These are phyloP conservation scores for Sebastes diploproa DNA, from an alignment of 2,797 vertebrate species.

Conservation along the genomic window DNA sequence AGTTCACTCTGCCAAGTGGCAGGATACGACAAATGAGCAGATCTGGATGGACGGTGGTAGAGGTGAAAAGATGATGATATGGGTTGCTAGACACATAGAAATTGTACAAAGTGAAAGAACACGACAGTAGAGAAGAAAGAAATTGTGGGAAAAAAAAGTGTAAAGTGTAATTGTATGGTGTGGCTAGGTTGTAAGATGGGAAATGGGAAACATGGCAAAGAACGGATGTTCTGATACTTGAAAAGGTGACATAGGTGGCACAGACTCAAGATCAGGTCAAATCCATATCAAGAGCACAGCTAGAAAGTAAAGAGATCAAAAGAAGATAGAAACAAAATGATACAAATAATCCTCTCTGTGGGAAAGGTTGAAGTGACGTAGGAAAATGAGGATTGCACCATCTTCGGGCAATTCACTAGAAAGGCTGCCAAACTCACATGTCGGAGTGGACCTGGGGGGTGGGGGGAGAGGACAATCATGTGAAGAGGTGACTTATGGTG, in stretches of 20 bases:
- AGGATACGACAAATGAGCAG: not conserved
- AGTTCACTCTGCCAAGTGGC: not conserved
- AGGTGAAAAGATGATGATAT: constrained; percentile 14
- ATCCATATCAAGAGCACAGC: not conserved
- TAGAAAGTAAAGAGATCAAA: constrained; percentile 32
- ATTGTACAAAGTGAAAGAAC: not conserved
- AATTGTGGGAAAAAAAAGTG: not conserved
- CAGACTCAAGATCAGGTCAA: constrained; percentile 8
- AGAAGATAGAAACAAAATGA: constrained; percentile 21
- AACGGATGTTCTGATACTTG: not conserved
- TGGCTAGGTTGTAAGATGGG: not conserved
- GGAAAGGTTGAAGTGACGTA: constrained; percentile 17
- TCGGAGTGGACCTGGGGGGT: constrained; percentile 7
- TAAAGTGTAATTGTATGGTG: not conserved
- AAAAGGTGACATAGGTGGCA: not conserved
- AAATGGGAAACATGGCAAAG: not conserved
- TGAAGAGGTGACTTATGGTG: constrained; percentile 43
- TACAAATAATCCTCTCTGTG: constrained; percentile 1
- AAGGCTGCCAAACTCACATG: constrained; percentile 21
- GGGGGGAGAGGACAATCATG: constrained; percentile 34
- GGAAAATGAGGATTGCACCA: constrained; percentile 30
- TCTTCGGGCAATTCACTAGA: constrained; percentile 35
- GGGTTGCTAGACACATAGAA: not conserved
- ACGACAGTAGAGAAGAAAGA: not conserved
- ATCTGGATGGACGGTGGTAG: not conserved